These are phyloP conservation scores for Calyptommatus sinebrachiatus DNA, from an alignment of 2,113 vertebrate species.

Conservation along the genomic window DNA sequence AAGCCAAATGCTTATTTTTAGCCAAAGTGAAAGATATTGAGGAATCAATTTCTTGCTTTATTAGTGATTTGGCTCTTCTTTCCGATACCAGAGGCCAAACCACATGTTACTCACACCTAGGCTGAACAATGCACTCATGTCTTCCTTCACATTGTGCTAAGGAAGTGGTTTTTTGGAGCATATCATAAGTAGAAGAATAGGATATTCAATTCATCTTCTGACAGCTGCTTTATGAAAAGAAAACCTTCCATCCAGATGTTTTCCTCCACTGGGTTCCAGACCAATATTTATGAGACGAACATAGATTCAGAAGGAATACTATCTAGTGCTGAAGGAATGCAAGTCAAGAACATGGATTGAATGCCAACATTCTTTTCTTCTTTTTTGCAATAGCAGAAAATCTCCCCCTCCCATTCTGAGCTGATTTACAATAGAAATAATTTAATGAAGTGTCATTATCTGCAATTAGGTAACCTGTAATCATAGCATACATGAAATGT, in stretches of 20 bases:
- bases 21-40: background rate
- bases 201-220: background rate
- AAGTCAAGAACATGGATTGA: background rate
- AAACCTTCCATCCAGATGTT: background rate
- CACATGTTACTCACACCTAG: background rate
- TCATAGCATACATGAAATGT: no score
- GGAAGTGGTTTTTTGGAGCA: background rate
- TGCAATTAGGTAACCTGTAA: no score
- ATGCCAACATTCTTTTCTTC: background rate
- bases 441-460: no score
- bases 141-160: background rate
- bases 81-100: background rate
- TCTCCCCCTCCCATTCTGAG: background rate
- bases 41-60: background rate
- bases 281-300: background rate
- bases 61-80: background rate
- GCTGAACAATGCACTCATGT: background rate
- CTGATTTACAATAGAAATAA: background rate
- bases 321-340: no score
- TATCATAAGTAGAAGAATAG: background rate
- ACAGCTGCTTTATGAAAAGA: background rate
- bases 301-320: background rate
- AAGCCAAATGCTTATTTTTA: background rate
- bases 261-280: background rate
- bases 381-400: background rate